Evolutionary conservation across 2,113 vertebrate species (phyloP).

Genomic region (Coryphaenoides rupestris): DNA sequence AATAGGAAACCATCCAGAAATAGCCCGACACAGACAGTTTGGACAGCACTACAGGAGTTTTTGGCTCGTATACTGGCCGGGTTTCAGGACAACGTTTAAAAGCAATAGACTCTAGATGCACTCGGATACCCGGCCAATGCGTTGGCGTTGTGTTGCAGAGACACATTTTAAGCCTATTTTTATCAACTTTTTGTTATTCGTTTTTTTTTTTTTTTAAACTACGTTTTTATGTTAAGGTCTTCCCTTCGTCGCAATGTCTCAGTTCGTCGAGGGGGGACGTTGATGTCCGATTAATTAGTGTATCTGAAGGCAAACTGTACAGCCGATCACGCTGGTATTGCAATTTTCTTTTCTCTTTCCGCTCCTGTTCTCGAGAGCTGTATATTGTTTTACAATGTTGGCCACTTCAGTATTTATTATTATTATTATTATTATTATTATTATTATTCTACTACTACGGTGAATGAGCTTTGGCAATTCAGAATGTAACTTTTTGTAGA

Average conservation of each 20-base stretch:
- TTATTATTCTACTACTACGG: conserved; percentile 53
- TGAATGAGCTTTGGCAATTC: conserved; percentile 91
- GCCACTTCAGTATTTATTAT: conserved; percentile 98
- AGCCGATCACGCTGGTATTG: conserved; percentile 67
- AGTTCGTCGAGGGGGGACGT: no score
- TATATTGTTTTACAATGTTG: conserved; percentile 77
- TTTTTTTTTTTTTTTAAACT: conserved; percentile 77
- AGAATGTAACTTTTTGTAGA: conserved; percentile 99
- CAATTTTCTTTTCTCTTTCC: conserved; percentile 35
- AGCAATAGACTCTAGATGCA: conserved; percentile 2
- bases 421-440: no score
- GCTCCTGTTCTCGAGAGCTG: conserved; percentile 46
- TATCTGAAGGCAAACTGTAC: conserved; percentile 1
- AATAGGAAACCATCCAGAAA: no score
- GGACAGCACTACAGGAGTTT: no score
- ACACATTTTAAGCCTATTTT: conserved; percentile 74
- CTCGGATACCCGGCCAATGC: no score
- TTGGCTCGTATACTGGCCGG: no score
- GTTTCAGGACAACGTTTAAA: not conserved
- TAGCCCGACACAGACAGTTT: no score
- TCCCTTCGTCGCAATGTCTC: no score
- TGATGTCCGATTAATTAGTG: no score
- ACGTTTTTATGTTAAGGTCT: not conserved
- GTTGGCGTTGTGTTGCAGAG: no score
- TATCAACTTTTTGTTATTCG: conserved; percentile 81